These are phyloP conservation scores for Ernsta delagoae DNA, from an alignment of 2,888 invertebrate species.

Conservation along the genomic window DNA sequence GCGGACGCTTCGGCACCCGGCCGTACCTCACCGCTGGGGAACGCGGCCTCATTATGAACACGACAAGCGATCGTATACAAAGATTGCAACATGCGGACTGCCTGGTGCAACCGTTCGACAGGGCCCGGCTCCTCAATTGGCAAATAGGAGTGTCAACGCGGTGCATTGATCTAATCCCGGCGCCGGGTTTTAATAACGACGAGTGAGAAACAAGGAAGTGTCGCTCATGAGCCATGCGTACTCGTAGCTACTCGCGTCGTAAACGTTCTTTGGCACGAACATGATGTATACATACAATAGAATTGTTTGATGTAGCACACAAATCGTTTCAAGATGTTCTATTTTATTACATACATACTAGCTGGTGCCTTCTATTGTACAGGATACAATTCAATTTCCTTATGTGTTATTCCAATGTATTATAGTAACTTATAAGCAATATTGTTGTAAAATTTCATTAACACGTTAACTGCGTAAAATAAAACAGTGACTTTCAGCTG, in stretches of 20 bases:
- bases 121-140: conserved; percentile 61
- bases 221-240: neutral
- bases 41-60: conserved; percentile 46
- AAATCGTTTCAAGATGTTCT: too few species aligned
- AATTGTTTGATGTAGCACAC: neutral
- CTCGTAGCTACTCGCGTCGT: too few species aligned
- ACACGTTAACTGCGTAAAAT: too few species aligned
- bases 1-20: conserved; percentile 96
- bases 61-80: conserved; percentile 44
- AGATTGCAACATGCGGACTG: conserved; percentile 43
- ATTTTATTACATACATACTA: too few species aligned
- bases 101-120: conserved; percentile 53
- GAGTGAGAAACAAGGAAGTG: conserved; percentile 27
- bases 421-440: too few species aligned
- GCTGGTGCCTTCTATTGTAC: too few species aligned
- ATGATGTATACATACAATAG: neutral
- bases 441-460: too few species aligned
- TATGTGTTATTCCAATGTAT: too few species aligned
- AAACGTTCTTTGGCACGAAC: neutral
- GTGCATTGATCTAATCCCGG: conserved; percentile 45
- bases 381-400: too few species aligned
- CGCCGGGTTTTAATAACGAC: conserved; percentile 27
- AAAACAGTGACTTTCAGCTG: too few species aligned
- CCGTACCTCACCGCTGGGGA: conserved; percentile 97
- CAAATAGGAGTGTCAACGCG: conserved; percentile 56